Base-by-base conservation (phyloP, 2,888 invertebrate species). In the Lampropteryx suffumata region DNA sequence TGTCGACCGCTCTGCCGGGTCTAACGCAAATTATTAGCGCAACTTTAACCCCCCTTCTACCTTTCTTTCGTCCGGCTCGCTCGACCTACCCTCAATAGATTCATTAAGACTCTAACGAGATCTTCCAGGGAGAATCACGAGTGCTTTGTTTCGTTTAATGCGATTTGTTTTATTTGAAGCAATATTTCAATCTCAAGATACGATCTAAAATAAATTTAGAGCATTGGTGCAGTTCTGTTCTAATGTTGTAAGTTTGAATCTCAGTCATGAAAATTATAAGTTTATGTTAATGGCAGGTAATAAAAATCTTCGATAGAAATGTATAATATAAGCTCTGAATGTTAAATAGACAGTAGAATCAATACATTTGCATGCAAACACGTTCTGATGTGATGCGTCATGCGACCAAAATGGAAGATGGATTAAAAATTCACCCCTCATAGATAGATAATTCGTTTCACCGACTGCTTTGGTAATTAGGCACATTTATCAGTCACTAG, bases 51-150 rank as follows among this genome's bases (percentile, higher is more conserved):
- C 76, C 72, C 61, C 39, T 46, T 46, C 53, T 67, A 57, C 73
- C 72, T 79, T 82, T 82, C 81, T 83, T 82, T 79, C 73, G 73
- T 73, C 77, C 79, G 70, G 73, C 71, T 76, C 85, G 82, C 86
- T 84, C 78, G 76, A 78, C 77, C 76, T 77, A 81, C 80, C 79
- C 81, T 89, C 88, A 88, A 90, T 90, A 88, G 88, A 88, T 84
- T 90, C 87, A 89, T 90, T 88, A 89, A 80, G 82, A 79, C 81
- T 79, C 81, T 88, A 88, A 89, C 88, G 84, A 89, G 86, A 85
- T 86, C 82, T 82, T 77, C 79, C 73, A 77, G 77, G 78, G 81
- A 75, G 81, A 84, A 87, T 86, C 82, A 82, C 76, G 79, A 77
- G 70, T 77, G 85, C 82, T 85, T 88, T 88, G 88, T 88, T 84